Base-by-base conservation (phyloP, 2,797 vertebrate species). In the Enteromius thamalakanensis region DNA sequence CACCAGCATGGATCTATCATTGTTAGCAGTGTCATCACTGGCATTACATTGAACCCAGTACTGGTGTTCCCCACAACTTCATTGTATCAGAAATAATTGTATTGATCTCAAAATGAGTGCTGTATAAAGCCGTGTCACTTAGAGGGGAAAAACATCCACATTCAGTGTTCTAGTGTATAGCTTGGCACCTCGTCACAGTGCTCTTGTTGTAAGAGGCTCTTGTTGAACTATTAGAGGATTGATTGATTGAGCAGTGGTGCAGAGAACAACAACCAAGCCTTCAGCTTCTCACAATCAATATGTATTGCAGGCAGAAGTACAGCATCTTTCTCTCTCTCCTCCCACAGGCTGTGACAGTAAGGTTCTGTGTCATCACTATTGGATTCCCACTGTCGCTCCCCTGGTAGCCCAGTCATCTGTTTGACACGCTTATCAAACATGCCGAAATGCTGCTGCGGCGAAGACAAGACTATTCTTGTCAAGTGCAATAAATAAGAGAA, bases 231-330 rank as follows among this genome's bases (percentile, higher is more conserved):
- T 84, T 81, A 87, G 78, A 72, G 75, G 26, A 26, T 26, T 26
- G 58, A 84, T 86, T 86, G 76, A 89, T 90, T 85, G 49, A 77
- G 80, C 76, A 53, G 72, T 83, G 75, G 76, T 80, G 89, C 87
- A 87, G 83, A 84, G 84, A 83, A 53, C 21, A 82, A 69, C 82
- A 75, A 82, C 85, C 85, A 84, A 70, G 55, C 83, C 80, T 80
- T 87, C 70, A 77, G 71, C 65, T 85, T 49, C 80, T 84, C 34
- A 14, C 71, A 71, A 82, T 88, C 86, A 55, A 87, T 88, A 84
- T 58, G 55, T 71, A 79, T 84, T 81, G 76, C 83, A 81, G 80
- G 83, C 80, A 83, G 62, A 32, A 86, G 71, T 49, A 17, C 74
- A 70, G 70, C 71, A 65, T 78, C 47, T 76, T 45, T 83, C 55